phyloP scores from a whole-genome alignment of 2,888 invertebrate genomes.

The Andricus curvator region DNA sequence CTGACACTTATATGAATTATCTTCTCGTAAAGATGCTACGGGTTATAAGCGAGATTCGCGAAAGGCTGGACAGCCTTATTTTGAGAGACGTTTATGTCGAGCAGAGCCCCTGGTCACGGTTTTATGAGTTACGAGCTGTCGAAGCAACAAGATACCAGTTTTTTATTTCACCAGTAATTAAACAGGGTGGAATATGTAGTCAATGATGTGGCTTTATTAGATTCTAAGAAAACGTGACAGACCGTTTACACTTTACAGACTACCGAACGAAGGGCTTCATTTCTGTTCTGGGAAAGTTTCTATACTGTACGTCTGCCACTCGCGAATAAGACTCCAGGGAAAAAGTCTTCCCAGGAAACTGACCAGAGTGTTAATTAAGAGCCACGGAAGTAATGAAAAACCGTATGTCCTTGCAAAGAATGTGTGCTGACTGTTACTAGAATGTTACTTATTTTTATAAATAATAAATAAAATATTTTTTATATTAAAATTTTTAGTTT shows the following conservation, averaged over 20 bases:
- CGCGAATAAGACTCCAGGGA: slow-evolving; percentile 8
- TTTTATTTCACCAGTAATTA: slow-evolving; percentile 7
- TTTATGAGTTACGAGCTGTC: slow-evolving; percentile 12
- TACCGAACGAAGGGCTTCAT: not conserved
- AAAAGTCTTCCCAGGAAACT: slow-evolving; percentile 12
- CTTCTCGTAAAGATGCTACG: slow-evolving; percentile 1
- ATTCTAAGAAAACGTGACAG: slow-evolving; percentile 7
- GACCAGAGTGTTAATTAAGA: slow-evolving; percentile 29
- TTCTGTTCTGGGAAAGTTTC: not conserved
- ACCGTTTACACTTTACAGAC: slow-evolving; percentile 2
- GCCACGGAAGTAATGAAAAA: slow-evolving; percentile 9
- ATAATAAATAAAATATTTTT: too few relatives aligned
- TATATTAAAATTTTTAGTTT: too few relatives aligned
- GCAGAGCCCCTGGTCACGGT: not conserved
- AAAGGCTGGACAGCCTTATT: slow-evolving; percentile 1
- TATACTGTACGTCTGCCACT: not conserved
- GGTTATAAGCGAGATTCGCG: slow-evolving; percentile 1
- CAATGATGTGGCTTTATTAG: slow-evolving; percentile 8
- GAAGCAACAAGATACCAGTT: slow-evolving; percentile 12
- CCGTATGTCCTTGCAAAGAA: slow-evolving; percentile 14
- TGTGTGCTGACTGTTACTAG: too few relatives aligned
- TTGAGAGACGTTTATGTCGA: not conserved
- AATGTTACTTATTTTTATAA: too few relatives aligned
- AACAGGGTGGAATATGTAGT: slow-evolving; percentile 1
- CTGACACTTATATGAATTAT: slow-evolving; percentile 8